Evolutionary conservation across 2,113 vertebrate species (phyloP), one percentile per base, ranked within the genome.

Genomic region (Perca flavescens): DNA sequence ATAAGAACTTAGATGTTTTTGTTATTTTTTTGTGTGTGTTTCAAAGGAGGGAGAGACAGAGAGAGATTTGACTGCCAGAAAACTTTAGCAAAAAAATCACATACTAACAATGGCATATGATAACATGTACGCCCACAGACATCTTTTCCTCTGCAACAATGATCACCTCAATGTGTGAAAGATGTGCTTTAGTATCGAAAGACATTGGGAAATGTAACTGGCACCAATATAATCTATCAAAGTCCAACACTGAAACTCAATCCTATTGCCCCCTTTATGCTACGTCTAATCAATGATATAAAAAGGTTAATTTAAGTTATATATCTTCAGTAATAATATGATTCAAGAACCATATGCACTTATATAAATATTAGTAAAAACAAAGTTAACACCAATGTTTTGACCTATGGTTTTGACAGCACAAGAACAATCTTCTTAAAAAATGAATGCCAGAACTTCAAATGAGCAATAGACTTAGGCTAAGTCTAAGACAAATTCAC

Each of bases 1-100:
- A 49, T 5, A 1, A 16, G 1, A n/a, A 9, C 10, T 31, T 0
- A 2, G 4, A 28, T 43, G 15, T 15, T n/a, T n/a, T n/a, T n/a
- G n/a, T n/a, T n/a, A 28, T 19, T 53, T 62, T 3, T 19, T 11
- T 22, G 6, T 46, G 9, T 71, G 2, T 58, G 1, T 19, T 57
- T 57, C 1, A 11, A 3, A 17, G 6, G 8, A 10, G 15, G 15
- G 14, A 57, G 14, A 25, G 6, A 22, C 0, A 46, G 17, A 21
- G 6, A 16, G 14, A 52, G 2, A 36, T 17, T 2, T 4, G 2
- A 22, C 14, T 40, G 19, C 21, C 15, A 54, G 6, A 46, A 15
- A 21, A 19, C 0, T 43, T 17, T 1, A 22, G 34, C n/a, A 25
- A 22, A 71, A 6, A 16, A 1, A 5, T 12, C 43, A 21, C 19